A percentile compares a stretch with the other conserved stretches of the same genome.
These are phyloP conservation scores for Eupithecia exiguata DNA, from an alignment of 2,888 invertebrate species.

Conservation along the genomic window DNA sequence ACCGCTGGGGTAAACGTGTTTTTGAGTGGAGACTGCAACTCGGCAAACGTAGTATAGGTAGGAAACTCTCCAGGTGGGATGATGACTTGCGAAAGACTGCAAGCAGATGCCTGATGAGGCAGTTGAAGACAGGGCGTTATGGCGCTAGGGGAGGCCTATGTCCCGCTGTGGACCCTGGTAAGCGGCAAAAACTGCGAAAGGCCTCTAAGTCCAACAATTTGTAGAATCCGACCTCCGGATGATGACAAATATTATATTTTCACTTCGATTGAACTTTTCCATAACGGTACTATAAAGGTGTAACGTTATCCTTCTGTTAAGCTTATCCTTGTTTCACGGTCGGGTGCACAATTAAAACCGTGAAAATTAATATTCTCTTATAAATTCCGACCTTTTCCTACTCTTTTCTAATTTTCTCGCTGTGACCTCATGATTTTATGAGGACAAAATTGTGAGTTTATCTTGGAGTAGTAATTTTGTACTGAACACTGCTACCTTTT, in stretches of 20 bases:
- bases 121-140: too few relatives aligned
- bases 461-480: neutral
- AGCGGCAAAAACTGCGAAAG: neutral
- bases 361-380: slow-evolving; percentile 17
- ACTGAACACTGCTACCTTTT: neutral
- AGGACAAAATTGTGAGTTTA: slow-evolving; percentile 23
- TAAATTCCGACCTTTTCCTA: slow-evolving; percentile 10
- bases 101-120: too few relatives aligned
- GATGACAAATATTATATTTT: neutral
- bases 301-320: neutral
- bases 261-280: neutral
- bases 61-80: too few relatives aligned
- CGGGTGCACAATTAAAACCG: slow-evolving; percentile 9
- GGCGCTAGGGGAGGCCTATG: too few relatives aligned
- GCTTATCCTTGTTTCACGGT: slow-evolving; percentile 1
- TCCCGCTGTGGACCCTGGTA: neutral
- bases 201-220: neutral
- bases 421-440: slow-evolving; percentile 35
- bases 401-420: slow-evolving; percentile 26
- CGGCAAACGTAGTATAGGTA: too few relatives aligned
- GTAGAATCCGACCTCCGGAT: neutral
- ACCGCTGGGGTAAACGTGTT: too few relatives aligned
- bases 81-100: too few relatives aligned
- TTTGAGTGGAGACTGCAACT: too few relatives aligned
- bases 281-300: neutral